Percentiles rank a stretch among this genome's conserved stretches.
phyloP scores from a whole-genome alignment of 23 tunicate species.

The Styela plicata region DNA sequence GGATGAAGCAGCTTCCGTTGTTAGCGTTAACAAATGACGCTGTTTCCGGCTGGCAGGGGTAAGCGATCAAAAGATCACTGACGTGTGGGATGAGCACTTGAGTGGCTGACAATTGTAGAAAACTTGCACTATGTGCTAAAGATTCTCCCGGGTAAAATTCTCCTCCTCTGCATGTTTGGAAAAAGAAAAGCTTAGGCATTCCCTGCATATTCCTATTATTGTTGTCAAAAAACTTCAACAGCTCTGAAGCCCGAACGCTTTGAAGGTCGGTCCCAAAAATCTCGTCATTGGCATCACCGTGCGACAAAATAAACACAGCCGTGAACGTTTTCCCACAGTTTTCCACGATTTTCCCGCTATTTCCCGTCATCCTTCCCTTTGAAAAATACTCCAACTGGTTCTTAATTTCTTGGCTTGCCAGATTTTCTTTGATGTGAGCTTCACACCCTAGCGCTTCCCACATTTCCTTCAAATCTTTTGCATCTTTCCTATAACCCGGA shows the following conservation, averaged over 20 bases:
- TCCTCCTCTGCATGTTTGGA: conserved; percentile 64
- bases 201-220: conserved; percentile 32
- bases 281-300: conserved; percentile 27
- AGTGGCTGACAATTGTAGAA: not conserved
- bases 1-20: conserved; percentile 51
- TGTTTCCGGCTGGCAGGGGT: conserved; percentile 41
- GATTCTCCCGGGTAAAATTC: not conserved
- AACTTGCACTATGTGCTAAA: not conserved
- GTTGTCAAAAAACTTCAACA: conserved; percentile 43
- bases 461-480: not conserved
- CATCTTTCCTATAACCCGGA: not conserved
- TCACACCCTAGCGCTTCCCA: not conserved
- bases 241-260: conserved; percentile 22
- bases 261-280: conserved; percentile 28
- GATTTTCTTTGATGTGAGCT: not conserved
- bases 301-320: conserved; percentile 57
- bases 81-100: too few relatives aligned
- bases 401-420: not conserved
- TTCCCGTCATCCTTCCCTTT: too few relatives aligned
- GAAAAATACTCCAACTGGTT: too few relatives aligned
- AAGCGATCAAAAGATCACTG: conserved; percentile 41
- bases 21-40: conserved; percentile 24
- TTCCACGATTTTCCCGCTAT: too few relatives aligned
- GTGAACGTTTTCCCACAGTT: conserved; percentile 37
- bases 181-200: conserved; percentile 59